Base-by-base conservation (phyloP, 2,888 invertebrate species). In the Strigamia maritima region DNA sequence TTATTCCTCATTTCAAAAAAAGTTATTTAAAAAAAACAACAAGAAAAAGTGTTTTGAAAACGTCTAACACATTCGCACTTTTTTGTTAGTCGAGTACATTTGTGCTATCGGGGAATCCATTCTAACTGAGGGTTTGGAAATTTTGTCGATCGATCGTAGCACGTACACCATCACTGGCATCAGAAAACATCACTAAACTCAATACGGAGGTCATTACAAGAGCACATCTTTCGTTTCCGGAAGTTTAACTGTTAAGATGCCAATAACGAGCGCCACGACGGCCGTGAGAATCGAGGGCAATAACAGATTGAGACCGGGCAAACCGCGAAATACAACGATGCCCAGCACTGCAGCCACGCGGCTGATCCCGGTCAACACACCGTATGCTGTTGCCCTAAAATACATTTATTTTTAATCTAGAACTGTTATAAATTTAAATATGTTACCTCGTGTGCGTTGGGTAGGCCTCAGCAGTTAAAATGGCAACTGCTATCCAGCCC, bases 401-500 rank as follows among this genome's bases (percentile, higher is more conserved):
- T 28, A 79, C 60, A 54, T 80, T 65, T 54, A 4, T 2, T 54
- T 54, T 54, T 4, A 19, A 54, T 31, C 31, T 31, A 31, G 35
- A 35, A 35, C 6, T 54, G 2, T 54, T n/a, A 26, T 10, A 74
- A 1, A 74, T 8, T 54, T 54, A 4, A 54, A 54, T 19, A 3
- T 7, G 60, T 80, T 83, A 87, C 88, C 88, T 86, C 81, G 88
- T 84, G 81, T 87, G 86, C 14, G 87, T 86, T 10, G 87, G 87
- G 82, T 87, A 88, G 81, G 86, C 85, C 83, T 88, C 88, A 26
- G 87, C 84, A 35, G 88, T 87, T 49, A 86, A 85, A 31, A 88
- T 84, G 79, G 86, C 86, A 31, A 88, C 83, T 2, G 87, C 85
- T 70, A 87, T 87, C 87, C 87, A 88, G 76, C 86, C 87, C 28